These are phyloP conservation scores for Serinus canaria DNA, from an alignment of 2,113 vertebrate species.

Conservation along the genomic window DNA sequence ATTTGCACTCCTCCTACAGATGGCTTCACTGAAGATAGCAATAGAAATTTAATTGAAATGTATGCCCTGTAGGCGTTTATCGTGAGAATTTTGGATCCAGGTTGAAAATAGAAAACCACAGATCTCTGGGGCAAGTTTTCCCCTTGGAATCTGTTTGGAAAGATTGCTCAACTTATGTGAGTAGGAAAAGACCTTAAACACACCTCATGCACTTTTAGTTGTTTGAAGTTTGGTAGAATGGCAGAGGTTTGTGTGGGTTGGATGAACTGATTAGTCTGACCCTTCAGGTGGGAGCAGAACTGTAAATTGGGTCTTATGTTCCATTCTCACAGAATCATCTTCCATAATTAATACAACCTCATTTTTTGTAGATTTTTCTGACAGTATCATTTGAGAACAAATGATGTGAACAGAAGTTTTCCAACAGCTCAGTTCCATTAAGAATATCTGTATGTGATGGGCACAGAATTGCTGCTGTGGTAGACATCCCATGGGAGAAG, in stretches of 20 bases:
- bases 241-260: not conserved
- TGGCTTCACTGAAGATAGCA: not conserved
- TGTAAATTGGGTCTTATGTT: not conserved
- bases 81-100: not conserved
- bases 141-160: not conserved
- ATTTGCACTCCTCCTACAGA: conserved; percentile 9
- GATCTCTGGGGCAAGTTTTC: not conserved
- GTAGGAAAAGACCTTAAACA: not conserved
- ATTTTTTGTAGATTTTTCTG: not conserved
- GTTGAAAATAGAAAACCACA: not conserved
- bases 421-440: not conserved
- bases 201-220: not conserved
- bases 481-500: not conserved
- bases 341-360: not conserved
- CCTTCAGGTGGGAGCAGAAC: not conserved
- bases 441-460: not conserved
- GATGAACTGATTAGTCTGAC: not conserved
- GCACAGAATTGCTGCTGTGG: not conserved
- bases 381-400: not conserved
- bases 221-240: not conserved
- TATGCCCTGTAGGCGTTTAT: not conserved
- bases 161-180: not conserved
- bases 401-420: not conserved
- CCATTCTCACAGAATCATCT: not conserved
- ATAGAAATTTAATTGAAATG: not conserved